Conservation (phyloP, 2,888 invertebrate species). For the Tribolium freemani region DNA sequence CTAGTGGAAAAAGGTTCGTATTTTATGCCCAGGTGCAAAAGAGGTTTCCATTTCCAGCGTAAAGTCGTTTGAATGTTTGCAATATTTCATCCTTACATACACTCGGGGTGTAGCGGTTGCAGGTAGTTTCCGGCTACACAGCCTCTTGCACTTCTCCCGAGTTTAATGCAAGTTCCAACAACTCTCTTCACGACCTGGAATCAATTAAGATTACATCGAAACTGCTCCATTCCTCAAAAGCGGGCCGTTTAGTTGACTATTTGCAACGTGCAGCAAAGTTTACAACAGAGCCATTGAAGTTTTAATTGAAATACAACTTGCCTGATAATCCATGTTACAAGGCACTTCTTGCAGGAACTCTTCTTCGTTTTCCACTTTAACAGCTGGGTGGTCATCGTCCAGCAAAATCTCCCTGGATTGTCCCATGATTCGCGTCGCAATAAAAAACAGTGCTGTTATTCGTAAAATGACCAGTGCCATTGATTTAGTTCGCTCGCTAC, state of each 20-base stretch:
- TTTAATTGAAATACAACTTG: not conserved
- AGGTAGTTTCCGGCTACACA: slow-evolving; percentile 68
- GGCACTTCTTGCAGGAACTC: slow-evolving; percentile 36
- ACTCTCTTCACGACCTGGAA: slow-evolving; percentile 63
- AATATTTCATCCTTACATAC: slow-evolving; percentile 59
- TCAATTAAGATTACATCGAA: slow-evolving; percentile 29
- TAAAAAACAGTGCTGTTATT: not conserved
- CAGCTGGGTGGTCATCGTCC: slow-evolving; percentile 55
- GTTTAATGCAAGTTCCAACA: slow-evolving; percentile 65
- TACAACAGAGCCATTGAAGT: not conserved
- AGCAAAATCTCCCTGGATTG: slow-evolving; percentile 53
- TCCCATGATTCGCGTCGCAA: slow-evolving; percentile 10
- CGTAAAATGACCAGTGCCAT: slow-evolving; percentile 8
- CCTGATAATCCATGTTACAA: slow-evolving; percentile 57
- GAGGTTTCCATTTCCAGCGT: slow-evolving; percentile 35
- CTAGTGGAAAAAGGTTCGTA: slow-evolving; percentile 14
- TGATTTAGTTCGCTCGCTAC: not conserved
- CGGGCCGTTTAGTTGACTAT: not conserved
- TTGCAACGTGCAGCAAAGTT: not conserved
- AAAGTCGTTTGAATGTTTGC: slow-evolving; percentile 26
- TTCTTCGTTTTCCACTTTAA: slow-evolving; percentile 37
- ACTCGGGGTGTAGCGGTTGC: slow-evolving; percentile 67
- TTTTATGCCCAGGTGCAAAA: slow-evolving; percentile 39
- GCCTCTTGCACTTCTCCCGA: slow-evolving; percentile 63
- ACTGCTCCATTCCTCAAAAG: not conserved